These are phyloP conservation scores for Smittia aterrima DNA, from an alignment of 2,888 invertebrate genomes.

Conservation along the genomic window DNA sequence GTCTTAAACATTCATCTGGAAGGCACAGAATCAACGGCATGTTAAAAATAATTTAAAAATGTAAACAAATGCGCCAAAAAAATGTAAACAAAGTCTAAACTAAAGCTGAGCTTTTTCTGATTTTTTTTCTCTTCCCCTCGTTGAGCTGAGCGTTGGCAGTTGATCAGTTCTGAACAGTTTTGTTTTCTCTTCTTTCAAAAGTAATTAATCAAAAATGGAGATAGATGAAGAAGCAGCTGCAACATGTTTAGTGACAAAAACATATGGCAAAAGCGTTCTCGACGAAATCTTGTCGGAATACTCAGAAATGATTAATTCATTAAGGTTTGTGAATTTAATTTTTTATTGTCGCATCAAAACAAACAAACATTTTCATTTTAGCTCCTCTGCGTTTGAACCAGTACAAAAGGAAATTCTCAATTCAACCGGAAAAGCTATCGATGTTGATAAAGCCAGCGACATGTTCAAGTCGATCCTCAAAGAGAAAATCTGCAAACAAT, in stretches of 20 bases:
- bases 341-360: background rate
- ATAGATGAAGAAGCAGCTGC: too few species aligned
- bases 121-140: background rate
- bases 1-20: background rate
- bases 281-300: background rate
- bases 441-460: constrained; percentile 2
- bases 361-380: constrained; percentile 20
- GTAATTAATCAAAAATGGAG: too few species aligned
- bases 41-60: too few species aligned
- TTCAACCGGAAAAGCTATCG: background rate
- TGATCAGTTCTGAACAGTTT: too few species aligned
- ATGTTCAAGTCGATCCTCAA: constrained; percentile 22
- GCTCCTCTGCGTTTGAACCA: background rate
- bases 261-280: background rate
- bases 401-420: background rate
- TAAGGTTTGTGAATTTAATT: background rate
- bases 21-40: too few species aligned
- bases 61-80: too few species aligned
- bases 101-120: background rate
- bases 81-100: background rate
- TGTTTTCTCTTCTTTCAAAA: too few species aligned
- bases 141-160: background rate
- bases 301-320: background rate
- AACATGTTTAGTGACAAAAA: too few species aligned
- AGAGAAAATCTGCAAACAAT: background rate